These are phyloP conservation scores for Spinibarbus caldwelli DNA, from an alignment of 2,797 vertebrate species.

Conservation along the genomic window DNA sequence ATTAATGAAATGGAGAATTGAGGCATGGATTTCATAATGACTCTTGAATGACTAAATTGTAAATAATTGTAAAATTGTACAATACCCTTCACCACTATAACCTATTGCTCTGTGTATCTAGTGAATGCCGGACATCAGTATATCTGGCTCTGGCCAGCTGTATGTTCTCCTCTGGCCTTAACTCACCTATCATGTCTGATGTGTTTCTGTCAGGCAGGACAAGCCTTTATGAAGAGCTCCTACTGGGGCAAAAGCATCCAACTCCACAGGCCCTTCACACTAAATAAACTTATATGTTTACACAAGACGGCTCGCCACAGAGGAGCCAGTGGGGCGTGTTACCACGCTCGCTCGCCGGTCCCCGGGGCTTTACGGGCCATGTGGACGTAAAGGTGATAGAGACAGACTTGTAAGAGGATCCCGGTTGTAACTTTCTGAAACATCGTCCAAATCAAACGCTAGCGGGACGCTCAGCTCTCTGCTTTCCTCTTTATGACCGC, in stretches of 20 bases:
- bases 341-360: conserved; percentile 66
- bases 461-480: conserved; percentile 50
- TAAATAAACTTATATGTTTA: conserved; percentile 81
- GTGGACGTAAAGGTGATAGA: conserved; percentile 71
- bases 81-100: not conserved
- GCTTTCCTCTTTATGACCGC: conserved; percentile 53
- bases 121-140: not conserved
- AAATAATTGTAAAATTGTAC: not conserved
- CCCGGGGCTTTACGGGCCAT: conserved; percentile 66
- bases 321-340: conserved; percentile 77
- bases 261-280: conserved; percentile 73
- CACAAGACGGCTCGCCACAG: conserved; percentile 65
- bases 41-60: not conserved
- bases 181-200: conserved; percentile 49
- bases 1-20: not conserved
- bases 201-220: conserved; percentile 21
- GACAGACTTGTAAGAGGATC: conserved; percentile 62
- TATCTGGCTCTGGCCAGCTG: not conserved
- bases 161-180: conserved; percentile 46
- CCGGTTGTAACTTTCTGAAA: conserved; percentile 63
- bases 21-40: not conserved
- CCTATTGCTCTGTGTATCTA: not conserved
- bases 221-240: conserved; percentile 55
- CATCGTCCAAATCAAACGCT: conserved; percentile 45
- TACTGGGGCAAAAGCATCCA: conserved; percentile 57